phyloP scores from a whole-genome alignment of 2,113 vertebrate genomes.

The Elaphurus davidianus region DNA sequence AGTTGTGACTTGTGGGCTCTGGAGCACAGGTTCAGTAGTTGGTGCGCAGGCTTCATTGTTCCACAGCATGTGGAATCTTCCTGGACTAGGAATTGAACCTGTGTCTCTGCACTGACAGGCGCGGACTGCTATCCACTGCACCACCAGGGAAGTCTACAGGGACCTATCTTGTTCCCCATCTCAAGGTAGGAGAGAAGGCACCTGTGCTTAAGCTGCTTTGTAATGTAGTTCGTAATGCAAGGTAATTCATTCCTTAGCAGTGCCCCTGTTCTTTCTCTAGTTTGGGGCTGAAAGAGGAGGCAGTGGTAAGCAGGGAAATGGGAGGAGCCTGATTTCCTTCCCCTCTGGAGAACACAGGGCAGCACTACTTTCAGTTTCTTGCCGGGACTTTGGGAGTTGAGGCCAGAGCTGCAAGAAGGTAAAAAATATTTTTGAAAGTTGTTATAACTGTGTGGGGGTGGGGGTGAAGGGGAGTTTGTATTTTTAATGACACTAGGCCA shows the following conservation, averaged over 20 bases:
- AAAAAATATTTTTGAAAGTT: slow-evolving; percentile 4
- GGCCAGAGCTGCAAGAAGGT: slow-evolving; percentile 19
- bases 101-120: background rate
- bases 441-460: background rate
- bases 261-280: background rate
- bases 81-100: background rate
- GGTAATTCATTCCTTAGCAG: background rate
- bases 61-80: background rate
- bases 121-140: background rate
- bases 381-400: background rate
- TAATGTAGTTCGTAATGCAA: background rate
- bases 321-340: background rate
- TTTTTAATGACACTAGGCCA: background rate
- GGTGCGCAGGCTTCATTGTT: background rate
- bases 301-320: background rate
- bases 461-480: background rate
- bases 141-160: background rate
- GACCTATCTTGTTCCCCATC: background rate
- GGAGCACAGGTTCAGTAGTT: background rate
- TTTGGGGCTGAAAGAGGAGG: background rate
- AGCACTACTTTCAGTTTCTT: background rate
- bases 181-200: background rate
- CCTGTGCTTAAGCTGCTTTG: background rate
- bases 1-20: background rate
- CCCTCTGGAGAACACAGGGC: background rate